A percentile compares a stretch with the other conserved stretches of the same genome.
phyloP scores from a whole-genome alignment of 2,888 invertebrate genomes.

The Osedax fenrisi region DNA sequence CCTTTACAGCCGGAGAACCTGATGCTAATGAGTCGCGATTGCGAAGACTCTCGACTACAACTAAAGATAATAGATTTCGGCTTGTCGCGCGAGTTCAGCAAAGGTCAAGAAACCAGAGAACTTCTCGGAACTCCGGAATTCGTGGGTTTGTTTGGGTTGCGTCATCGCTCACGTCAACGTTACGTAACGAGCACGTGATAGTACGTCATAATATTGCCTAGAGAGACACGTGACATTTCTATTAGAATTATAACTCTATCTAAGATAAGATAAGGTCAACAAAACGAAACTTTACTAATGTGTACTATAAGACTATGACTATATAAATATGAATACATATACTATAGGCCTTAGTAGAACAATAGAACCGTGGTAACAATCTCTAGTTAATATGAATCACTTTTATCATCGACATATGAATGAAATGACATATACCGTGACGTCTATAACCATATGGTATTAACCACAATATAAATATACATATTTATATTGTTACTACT shows the following conservation, averaged over 20 bases:
- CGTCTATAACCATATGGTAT: too few relatives aligned
- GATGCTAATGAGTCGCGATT: constrained; percentile 52
- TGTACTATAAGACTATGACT: too few relatives aligned
- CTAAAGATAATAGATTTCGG: constrained; percentile 62
- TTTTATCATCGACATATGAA: too few relatives aligned
- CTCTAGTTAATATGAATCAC: too few relatives aligned
- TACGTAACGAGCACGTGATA: not conserved
- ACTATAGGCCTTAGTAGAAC: too few relatives aligned
- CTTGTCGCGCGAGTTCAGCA: constrained; percentile 52
- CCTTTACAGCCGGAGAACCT: constrained; percentile 60
- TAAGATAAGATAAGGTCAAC: not conserved
- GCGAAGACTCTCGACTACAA: constrained; percentile 52
- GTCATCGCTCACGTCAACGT: not conserved
- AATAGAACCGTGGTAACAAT: too few relatives aligned
- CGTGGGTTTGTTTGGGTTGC: constrained; percentile 54
- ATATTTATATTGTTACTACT: too few relatives aligned
- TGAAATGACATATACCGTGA: too few relatives aligned
- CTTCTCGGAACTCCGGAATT: constrained; percentile 57
- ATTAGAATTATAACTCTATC: not conserved
- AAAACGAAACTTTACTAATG: too few relatives aligned
- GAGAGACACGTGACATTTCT: not conserved
- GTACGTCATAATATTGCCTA: not conserved
- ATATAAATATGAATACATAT: too few relatives aligned
- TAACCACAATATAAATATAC: too few relatives aligned
- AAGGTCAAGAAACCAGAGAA: constrained; percentile 53